Percentiles rank a stretch among this genome's conserved stretches.
Conservation (phyloP, 64 coral and sea anemone species). For the Stichodactyla mertensii region DNA sequence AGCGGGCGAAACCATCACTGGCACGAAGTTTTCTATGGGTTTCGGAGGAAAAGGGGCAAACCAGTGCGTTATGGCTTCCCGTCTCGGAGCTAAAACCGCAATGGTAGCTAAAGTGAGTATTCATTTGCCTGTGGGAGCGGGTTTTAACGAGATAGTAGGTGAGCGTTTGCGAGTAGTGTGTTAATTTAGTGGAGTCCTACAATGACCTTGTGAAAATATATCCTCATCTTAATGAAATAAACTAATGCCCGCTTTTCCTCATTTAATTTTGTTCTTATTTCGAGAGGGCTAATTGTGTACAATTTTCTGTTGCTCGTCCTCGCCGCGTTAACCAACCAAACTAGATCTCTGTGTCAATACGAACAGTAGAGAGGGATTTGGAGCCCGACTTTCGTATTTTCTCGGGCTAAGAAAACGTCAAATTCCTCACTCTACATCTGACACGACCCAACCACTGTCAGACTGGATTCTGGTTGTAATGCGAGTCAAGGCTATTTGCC, state of each 20-base stretch:
- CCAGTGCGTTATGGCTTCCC: constrained; percentile 97
- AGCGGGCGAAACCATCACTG: constrained; percentile 97
- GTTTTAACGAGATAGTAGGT: constrained; percentile 13
- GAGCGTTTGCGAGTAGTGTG: constrained; percentile 14
- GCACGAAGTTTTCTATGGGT: constrained; percentile 95
- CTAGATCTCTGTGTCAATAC: constrained; percentile 1
- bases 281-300: constrained; percentile 37
- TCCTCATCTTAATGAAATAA: constrained; percentile 25
- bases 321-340: neutral
- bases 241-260: constrained; percentile 21
- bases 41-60: constrained; percentile 99
- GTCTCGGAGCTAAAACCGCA: constrained; percentile 87
- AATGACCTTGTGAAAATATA: constrained; percentile 15
- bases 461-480: constrained; percentile 20
- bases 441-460: constrained; percentile 17
- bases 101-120: constrained; percentile 95
- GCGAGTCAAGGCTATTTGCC: constrained; percentile 22
- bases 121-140: neutral
- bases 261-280: constrained; percentile 26
- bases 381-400: neutral
- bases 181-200: constrained; percentile 20
- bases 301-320: neutral
- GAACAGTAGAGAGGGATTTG: neutral
- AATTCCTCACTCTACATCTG: constrained; percentile 25
- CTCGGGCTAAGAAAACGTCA: neutral